These are phyloP conservation scores for Epinephelus lanceolatus DNA, from an alignment of 2,113 vertebrate genomes.

Conservation along the genomic window DNA sequence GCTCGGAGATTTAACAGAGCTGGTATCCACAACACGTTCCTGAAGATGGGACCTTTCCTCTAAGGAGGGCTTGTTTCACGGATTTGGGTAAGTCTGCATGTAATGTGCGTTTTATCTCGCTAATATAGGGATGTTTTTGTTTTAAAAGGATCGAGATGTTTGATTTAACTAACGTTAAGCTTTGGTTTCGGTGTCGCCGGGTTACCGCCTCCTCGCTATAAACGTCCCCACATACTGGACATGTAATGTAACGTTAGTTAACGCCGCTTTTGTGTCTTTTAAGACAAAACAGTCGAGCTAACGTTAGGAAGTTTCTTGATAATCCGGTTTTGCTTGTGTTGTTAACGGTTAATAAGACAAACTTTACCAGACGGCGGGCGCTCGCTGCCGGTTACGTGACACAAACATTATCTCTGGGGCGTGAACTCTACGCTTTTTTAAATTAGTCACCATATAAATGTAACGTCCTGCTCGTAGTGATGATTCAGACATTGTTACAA, in stretches of 20 bases:
- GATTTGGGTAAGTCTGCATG: conserved; percentile 44
- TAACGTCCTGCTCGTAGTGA: fast-evolving
- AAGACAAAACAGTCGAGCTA: too few relatives aligned
- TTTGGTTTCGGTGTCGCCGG: not conserved
- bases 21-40: not conserved
- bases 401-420: not conserved
- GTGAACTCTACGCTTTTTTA: not conserved
- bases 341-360: not conserved
- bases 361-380: not conserved
- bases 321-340: not conserved
- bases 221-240: not conserved
- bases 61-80: not conserved
- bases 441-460: fast-evolving
- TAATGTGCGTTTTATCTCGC: fast-evolving
- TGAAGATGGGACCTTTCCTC: conserved; percentile 3
- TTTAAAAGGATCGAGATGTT: not conserved
- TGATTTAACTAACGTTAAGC: not conserved
- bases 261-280: not conserved
- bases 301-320: not conserved
- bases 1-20: not conserved
- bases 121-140: not conserved
- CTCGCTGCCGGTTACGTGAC: not conserved
- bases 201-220: not conserved
- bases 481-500: not conserved
- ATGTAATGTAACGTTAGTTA: not conserved